Conservation (phyloP, 2,888 invertebrate genomes). For the Nephrotoma guestfalica region DNA sequence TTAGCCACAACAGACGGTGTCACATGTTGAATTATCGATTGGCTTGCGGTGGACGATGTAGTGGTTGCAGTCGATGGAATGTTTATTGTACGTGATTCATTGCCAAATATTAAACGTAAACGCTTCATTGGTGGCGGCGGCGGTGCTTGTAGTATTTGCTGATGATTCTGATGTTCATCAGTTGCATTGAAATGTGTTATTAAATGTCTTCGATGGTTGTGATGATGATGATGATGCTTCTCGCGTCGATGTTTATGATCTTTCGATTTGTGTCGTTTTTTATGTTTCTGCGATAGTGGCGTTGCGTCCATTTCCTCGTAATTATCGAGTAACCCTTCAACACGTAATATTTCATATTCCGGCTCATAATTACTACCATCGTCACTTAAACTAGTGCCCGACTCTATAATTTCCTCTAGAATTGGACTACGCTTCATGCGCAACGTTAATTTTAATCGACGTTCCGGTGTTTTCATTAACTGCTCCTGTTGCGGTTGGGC, state of each 20-base stretch:
- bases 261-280: constrained; percentile 46
- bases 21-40: neutral
- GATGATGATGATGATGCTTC: constrained; percentile 12
- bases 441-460: constrained; percentile 58
- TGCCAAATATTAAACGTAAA: constrained; percentile 73
- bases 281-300: constrained; percentile 27
- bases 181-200: neutral
- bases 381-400: constrained; percentile 53
- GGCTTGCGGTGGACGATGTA: constrained; percentile 8
- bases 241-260: constrained; percentile 20
- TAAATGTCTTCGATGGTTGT: constrained; percentile 11
- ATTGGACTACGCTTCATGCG: constrained; percentile 79
- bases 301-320: constrained; percentile 8
- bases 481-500: constrained; percentile 5
- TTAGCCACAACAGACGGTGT: neutral
- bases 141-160: constrained; percentile 40
- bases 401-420: constrained; percentile 69
- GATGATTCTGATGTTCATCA: neutral
- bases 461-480: constrained; percentile 29
- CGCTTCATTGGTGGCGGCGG: constrained; percentile 67
- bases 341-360: constrained; percentile 71
- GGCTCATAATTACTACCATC: constrained; percentile 44
- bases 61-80: constrained; percentile 39
- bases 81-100: constrained; percentile 79
- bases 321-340: constrained; percentile 51